Conservation (phyloP, 2,888 invertebrate species). For the Junonia oenone region DNA sequence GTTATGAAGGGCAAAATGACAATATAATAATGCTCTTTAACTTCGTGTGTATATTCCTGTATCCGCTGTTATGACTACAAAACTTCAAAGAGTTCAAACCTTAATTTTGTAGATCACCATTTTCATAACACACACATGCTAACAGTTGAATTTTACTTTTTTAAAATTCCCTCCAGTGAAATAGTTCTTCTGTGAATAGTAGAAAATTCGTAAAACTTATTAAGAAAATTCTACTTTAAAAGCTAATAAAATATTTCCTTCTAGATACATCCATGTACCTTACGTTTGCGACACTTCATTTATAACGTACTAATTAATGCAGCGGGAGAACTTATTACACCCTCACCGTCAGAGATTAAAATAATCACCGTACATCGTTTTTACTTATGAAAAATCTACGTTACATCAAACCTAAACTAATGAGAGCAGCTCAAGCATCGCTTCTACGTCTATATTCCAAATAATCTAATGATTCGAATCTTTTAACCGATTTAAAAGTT, state of each 20-base stretch:
- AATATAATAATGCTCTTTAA: too few species aligned
- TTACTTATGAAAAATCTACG: background rate
- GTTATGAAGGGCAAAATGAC: too few species aligned
- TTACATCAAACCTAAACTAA: background rate
- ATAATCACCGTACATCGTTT: background rate
- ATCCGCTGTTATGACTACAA: too few species aligned
- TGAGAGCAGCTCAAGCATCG: background rate
- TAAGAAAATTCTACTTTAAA: background rate
- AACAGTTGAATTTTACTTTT: too few species aligned
- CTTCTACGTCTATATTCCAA: background rate
- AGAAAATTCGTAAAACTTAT: background rate
- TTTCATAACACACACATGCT: too few species aligned
- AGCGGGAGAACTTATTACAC: background rate
- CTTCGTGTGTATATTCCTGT: too few species aligned
- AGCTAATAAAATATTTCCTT: background rate
- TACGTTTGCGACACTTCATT: background rate
- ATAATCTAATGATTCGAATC: background rate
- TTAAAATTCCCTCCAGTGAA: too few species aligned
- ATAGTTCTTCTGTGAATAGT: too few species aligned
- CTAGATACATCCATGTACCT: background rate
- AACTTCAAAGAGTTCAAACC: too few species aligned
- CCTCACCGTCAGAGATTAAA: background rate
- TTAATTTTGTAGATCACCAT: too few species aligned
- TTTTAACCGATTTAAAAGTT: background rate
- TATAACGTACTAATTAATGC: constrained; percentile 1